phyloP scores from a whole-genome alignment of 2,888 invertebrate genomes.

The Zonitis immaculata region DNA sequence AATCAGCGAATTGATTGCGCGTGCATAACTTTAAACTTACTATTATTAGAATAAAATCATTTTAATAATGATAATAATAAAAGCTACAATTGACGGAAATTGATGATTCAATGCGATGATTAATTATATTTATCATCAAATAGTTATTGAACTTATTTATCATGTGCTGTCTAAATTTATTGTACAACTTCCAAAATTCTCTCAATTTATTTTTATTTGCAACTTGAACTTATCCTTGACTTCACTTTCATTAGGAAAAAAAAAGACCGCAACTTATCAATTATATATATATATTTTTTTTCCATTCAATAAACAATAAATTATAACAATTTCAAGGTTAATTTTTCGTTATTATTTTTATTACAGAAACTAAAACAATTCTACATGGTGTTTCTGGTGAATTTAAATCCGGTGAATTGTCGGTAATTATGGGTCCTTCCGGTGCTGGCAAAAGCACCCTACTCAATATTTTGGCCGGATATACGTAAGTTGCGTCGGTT shows the following conservation, averaged over 20 bases:
- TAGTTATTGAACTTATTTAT: not conserved
- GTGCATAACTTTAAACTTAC: too few species aligned
- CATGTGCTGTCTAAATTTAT: not conserved
- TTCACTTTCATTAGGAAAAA: too few species aligned
- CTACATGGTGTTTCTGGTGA: constrained; percentile 80
- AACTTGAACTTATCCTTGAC: too few species aligned
- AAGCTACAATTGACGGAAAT: too few species aligned
- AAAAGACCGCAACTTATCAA: not conserved
- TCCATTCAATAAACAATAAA: not conserved
- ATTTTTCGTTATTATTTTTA: constrained; percentile 10
- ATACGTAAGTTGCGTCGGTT: constrained; percentile 59
- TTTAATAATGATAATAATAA: too few species aligned
- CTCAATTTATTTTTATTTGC: too few species aligned
- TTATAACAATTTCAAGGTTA: not conserved
- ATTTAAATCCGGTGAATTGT: constrained; percentile 76
- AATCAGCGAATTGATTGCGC: too few species aligned
- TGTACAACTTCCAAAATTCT: too few species aligned
- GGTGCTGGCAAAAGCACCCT: constrained; percentile 92
- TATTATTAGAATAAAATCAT: too few species aligned
- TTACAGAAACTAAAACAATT: constrained; percentile 75
- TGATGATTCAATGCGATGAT: not conserved
- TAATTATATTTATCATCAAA: not conserved
- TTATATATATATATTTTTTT: not conserved
- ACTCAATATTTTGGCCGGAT: constrained; percentile 86
- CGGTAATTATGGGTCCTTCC: constrained; percentile 95